phyloP scores from a whole-genome alignment of 2,888 invertebrate species.

The Atrina japonica region DNA sequence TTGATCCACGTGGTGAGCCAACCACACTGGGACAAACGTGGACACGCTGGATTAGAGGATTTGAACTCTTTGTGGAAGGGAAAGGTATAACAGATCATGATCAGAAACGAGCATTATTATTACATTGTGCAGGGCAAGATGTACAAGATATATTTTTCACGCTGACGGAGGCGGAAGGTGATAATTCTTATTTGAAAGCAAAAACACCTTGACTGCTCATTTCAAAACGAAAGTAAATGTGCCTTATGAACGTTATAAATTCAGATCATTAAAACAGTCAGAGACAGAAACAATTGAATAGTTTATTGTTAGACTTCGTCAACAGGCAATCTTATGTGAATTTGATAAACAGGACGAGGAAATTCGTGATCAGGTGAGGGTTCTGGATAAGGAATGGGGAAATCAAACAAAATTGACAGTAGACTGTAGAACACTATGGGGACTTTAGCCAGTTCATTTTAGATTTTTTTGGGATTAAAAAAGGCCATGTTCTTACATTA shows the following conservation, averaged over 20 bases:
- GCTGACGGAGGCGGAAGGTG: conserved; percentile 8
- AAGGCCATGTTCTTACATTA: conserved; percentile 21
- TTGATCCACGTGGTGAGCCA: conserved; percentile 21
- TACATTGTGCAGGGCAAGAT: conserved; percentile 44
- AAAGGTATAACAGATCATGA: conserved; percentile 29
- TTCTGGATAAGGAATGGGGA: conserved; percentile 32
- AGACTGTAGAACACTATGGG: too few species aligned
- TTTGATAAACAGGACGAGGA: conserved; percentile 37
- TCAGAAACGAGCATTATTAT: conserved; percentile 40
- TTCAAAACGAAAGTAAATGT: conserved; percentile 37
- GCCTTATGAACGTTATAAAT: conserved; percentile 41
- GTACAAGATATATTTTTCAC: conserved; percentile 41
- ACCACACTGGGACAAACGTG: conserved; percentile 25
- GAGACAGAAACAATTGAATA: conserved; percentile 28
- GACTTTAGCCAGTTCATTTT: too few species aligned
- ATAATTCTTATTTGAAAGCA: conserved; percentile 23
- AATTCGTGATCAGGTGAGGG: conserved; percentile 47
- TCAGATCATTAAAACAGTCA: conserved; percentile 37
- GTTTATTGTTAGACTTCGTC: conserved; percentile 31
- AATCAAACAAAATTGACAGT: conserved; percentile 11
- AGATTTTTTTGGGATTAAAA: too few species aligned
- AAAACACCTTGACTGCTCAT: conserved; percentile 31
- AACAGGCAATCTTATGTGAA: conserved; percentile 40
- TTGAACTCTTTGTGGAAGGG: conserved; percentile 39
- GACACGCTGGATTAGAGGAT: conserved; percentile 42